Evolutionary conservation across 30 jellyfish, hydroid and myxozoan species (phyloP), one percentile per base, ranked within the genome.

Genomic region (Morbakka virulenta): DNA sequence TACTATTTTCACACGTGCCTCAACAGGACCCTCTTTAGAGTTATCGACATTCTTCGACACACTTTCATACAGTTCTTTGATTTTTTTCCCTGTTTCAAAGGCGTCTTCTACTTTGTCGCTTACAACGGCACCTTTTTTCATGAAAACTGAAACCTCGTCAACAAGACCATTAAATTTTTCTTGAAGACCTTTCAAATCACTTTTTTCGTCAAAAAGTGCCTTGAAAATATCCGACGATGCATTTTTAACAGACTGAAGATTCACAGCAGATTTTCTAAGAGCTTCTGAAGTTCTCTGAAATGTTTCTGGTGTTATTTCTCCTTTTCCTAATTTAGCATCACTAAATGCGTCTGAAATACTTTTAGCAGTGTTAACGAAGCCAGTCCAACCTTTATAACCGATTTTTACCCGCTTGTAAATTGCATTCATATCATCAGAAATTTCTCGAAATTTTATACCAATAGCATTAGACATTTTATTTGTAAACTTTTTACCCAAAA

Each of bases 1-100:
- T 25, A 78, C 87, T 4, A 87, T 74, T 62, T 66, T 67, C 28
- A 89, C 62, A 22, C 94, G 57, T 12, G 87, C 57, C 50, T 91
- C 98, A 2, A 91, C 64, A 4, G 98, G 98, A 6, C 98, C 96
- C 62, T 79, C 64, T 2, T 66, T 32, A 33, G 79, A 29, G 2
- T 63, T 28, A 12, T 84, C 83, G 1, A 84, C 26, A 41, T 84
- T 53, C 3, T 30, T 41, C 0, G 80, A 72, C 24, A 91, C 66
- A 2, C 41, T 47, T 0, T 50, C 23, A 35, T 72, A 51, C 26
- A 82, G 64, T 13, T 29, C 51, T 36, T 73, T 77, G 32, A 85
- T 71, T 4, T 80, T 76, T 51, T 67, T 52, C 20, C 73, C 94
- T 20, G 95, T 64, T 49, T 68, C 62, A 67, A 47, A 91, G 11